A percentile compares a stretch with the other conserved stretches of the same genome.
These are phyloP conservation scores for Murina feae DNA, from an alignment of 2,113 vertebrate genomes.

Conservation along the genomic window DNA sequence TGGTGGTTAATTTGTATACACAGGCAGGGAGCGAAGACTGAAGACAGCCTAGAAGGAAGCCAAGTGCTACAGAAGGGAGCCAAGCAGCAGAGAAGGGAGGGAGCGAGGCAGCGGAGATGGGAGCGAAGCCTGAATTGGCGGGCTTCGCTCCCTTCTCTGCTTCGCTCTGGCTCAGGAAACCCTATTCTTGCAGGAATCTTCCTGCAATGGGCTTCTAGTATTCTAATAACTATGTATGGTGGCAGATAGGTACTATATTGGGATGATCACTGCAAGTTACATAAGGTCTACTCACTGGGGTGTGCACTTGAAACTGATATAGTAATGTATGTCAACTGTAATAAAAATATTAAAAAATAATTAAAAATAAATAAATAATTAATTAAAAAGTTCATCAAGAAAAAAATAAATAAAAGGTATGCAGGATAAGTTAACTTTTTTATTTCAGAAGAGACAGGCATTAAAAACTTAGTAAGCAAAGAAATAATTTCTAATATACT, in stretches of 20 bases:
- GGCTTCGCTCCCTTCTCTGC: too few species aligned
- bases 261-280: not conserved
- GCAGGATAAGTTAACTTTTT: not conserved
- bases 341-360: not conserved
- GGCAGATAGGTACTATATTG: not conserved
- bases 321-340: not conserved
- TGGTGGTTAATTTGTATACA: too few species aligned
- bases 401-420: not conserved
- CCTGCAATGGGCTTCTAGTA: too few species aligned
- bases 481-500: not conserved
- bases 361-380: not conserved
- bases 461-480: slow-evolving; percentile 1
- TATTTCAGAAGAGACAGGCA: not conserved
- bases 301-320: not conserved
- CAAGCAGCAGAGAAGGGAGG: too few species aligned
- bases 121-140: too few species aligned
- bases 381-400: not conserved
- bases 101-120: too few species aligned
- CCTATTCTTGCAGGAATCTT: too few species aligned
- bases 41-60: too few species aligned
- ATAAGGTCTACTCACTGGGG: not conserved
- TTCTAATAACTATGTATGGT: not conserved
- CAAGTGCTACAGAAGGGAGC: too few species aligned
- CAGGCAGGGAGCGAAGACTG: too few species aligned
- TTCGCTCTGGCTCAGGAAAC: too few species aligned